Evolutionary conservation across 2,113 vertebrate genomes (phyloP).

Genomic region (Labeo catla): DNA sequence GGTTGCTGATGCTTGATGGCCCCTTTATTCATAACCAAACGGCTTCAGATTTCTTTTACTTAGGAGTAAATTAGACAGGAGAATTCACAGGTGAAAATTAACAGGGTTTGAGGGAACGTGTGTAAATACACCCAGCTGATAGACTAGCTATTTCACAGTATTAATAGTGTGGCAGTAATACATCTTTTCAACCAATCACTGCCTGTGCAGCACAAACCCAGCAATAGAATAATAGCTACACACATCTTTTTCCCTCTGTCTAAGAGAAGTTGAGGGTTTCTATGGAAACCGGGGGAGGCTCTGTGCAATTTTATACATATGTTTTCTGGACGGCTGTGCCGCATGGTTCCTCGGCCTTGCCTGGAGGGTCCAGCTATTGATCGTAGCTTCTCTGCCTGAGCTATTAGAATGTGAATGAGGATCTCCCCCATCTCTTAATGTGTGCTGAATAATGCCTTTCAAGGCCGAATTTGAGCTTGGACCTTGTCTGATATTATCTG

Average conservation of each 20-base stretch:
- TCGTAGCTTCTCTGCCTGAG: conserved; percentile 43
- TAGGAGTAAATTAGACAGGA: neutral
- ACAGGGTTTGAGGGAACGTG: neutral
- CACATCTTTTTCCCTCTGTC: conserved; percentile 21
- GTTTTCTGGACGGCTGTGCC: conserved; percentile 36
- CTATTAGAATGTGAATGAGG: conserved; percentile 55
- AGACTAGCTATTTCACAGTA: neutral
- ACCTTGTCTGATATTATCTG: conserved; percentile 45
- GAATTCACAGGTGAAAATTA: conserved; percentile 30
- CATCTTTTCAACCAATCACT: conserved; percentile 26
- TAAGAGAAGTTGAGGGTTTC: conserved; percentile 58
- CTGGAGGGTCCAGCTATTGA: conserved; percentile 50
- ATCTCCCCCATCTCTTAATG: conserved; percentile 52
- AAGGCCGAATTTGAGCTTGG: conserved; percentile 47
- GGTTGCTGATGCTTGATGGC: conserved; percentile 68
- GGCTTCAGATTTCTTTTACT: conserved; percentile 27
- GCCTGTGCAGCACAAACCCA: conserved; percentile 14
- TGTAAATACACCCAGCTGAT: neutral
- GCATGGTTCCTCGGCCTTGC: conserved; percentile 43
- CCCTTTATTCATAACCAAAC: conserved; percentile 28
- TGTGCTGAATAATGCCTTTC: conserved; percentile 35
- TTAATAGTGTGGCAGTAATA: neutral
- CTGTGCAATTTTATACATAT: conserved; percentile 48
- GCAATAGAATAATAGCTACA: conserved; percentile 41
- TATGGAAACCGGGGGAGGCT: conserved; percentile 54